Evolutionary conservation across 2,888 invertebrate genomes (phyloP), one percentile per base, ranked within the genome.

Genomic region (Temnothorax rugatulus): DNA sequence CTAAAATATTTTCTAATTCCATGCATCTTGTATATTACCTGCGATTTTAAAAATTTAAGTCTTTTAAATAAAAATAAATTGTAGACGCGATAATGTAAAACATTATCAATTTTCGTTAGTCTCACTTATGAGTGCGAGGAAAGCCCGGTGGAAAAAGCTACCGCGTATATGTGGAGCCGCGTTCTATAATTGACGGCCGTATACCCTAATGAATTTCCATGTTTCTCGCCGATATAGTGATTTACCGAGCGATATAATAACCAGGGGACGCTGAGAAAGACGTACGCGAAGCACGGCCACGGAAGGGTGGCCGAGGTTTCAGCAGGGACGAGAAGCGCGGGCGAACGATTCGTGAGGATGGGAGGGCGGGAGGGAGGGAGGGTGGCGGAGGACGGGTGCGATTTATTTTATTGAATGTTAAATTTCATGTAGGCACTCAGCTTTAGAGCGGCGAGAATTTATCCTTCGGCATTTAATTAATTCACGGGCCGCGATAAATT

Each of bases 391-490:
- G 47, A 59, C 87, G 87, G 87, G 90, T 91, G 90, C 92, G 92
- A 93, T 93, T 93, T 93, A 93, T 94, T 93, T 93, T 92, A 93
- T 94, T 91, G 94, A 94, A 94, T 94, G 93, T 93, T 94, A 92
- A 93, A 93, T 93, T 93, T 94, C 93, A 93, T 92, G 93, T 91
- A 92, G 91, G 91, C 90, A 88, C 89, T 91, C 90, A 91, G 91
- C 92, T 92, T 92, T 88, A 86, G 91, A 91, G 91, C 91, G 89
- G 91, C 87, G 93, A 93, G 93, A 94, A 94, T 94, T 94, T 93
- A 94, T 94, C 93, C 94, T 94, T 94, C 92, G 94, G 94, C 94
- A 93, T 94, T 94, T 94, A 94, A 94, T 94, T 94, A 94, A 94
- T 94, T 94, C 93, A 93, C 93, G 92, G 93, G 90, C 92, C 91